Evolutionary conservation across 35 echinoderm and acorn worm species (phyloP).

Genomic region (Ophiothrix spiculata): DNA sequence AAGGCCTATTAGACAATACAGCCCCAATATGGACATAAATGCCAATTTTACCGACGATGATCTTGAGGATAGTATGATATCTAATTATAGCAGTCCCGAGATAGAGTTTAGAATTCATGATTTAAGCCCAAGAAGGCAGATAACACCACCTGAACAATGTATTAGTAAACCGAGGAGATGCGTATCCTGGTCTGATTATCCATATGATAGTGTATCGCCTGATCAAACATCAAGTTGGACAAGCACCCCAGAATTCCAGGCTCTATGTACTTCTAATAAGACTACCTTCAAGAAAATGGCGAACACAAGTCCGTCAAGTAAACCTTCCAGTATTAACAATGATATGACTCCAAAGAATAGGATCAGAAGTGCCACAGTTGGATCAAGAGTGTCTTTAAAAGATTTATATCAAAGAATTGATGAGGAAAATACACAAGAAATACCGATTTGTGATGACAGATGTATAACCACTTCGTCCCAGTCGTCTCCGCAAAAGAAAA

Average conservation of each 20-base stretch:
- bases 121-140: neutral
- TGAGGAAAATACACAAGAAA: neutral
- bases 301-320: neutral
- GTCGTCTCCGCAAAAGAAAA: neutral
- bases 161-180: neutral
- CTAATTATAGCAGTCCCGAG: neutral
- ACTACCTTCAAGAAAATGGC: neutral
- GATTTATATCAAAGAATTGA: neutral
- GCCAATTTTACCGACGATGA: constrained; percentile 36
- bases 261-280: neutral
- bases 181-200: neutral
- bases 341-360: neutral
- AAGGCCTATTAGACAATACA: neutral
- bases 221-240: neutral
- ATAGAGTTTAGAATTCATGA: neutral
- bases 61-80: neutral
- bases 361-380: neutral
- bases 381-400: neutral
- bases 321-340: neutral
- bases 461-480: neutral
- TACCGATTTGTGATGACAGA: too few relatives aligned
- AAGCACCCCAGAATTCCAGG: neutral
- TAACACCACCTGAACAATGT: neutral
- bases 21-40: constrained; percentile 25
- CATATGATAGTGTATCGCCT: neutral